Percentiles rank a stretch among this genome's conserved stretches.
phyloP scores from a whole-genome alignment of 2,113 vertebrate genomes.

The Archilochus colubris region DNA sequence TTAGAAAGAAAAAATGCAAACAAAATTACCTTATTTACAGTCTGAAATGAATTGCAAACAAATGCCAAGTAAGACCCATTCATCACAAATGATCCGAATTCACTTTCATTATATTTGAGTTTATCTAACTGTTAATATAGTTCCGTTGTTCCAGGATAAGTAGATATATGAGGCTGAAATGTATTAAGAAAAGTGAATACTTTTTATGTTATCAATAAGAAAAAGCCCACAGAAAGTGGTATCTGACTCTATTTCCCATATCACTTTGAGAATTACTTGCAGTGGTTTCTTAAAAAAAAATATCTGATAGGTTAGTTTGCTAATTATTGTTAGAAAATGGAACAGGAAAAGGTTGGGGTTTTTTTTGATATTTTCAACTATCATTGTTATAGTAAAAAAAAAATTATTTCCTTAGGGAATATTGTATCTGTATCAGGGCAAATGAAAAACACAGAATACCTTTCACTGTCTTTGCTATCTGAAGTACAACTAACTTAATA shows the following conservation, averaged over 20 bases:
- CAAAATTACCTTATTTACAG: slow-evolving; percentile 21
- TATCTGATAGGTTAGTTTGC: not conserved
- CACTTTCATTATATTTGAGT: slow-evolving; percentile 26
- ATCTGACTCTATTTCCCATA: not conserved
- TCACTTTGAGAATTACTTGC: not conserved
- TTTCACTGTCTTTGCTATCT: not conserved
- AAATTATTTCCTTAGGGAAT: not conserved
- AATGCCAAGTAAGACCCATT: not conserved
- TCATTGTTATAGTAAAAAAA: not conserved
- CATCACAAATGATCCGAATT: not conserved
- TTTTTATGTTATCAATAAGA: slow-evolving; percentile 1
- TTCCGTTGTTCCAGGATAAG: slow-evolving; percentile 20
- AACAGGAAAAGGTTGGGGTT: not conserved
- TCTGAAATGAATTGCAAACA: slow-evolving; percentile 1
- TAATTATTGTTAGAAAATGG: not conserved
- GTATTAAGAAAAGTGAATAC: not conserved
- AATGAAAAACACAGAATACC: not conserved
- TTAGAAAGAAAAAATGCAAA: not conserved
- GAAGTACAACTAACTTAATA: not conserved
- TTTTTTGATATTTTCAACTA: not conserved
- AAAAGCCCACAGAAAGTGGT: not conserved
- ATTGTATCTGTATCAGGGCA: not conserved
- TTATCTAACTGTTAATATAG: slow-evolving; percentile 15
- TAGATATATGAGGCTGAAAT: slow-evolving; percentile 14
- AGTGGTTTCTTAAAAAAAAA: not conserved